phyloP scores from a whole-genome alignment of 1,140 invertebrate genomes.

The Drosophila ficusphila region DNA sequence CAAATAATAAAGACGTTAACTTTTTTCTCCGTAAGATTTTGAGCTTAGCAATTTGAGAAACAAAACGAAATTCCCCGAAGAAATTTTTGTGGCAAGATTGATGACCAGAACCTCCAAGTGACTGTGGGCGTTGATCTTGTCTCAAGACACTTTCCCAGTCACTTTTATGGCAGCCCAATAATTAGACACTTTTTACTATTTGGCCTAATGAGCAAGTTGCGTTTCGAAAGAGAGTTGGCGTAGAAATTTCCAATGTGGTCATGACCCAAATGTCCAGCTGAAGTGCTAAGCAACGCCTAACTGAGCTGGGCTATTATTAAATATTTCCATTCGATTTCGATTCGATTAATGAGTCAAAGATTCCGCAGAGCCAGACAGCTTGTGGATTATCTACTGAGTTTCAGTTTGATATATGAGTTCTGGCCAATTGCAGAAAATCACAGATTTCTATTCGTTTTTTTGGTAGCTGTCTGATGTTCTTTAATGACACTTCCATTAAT shows the following conservation, averaged over 20 bases:
- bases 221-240: slow-evolving; percentile 28
- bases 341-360: slow-evolving; percentile 17
- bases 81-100: slow-evolving; percentile 64
- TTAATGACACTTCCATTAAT: slow-evolving; percentile 27
- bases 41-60: neutral
- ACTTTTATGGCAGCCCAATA: slow-evolving; percentile 24
- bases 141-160: slow-evolving; percentile 37
- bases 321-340: slow-evolving; percentile 42
- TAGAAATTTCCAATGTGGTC: slow-evolving; percentile 66
- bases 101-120: slow-evolving; percentile 43
- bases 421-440: slow-evolving; percentile 36
- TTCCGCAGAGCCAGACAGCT: slow-evolving; percentile 22
- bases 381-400: slow-evolving; percentile 19
- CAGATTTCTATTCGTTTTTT: slow-evolving; percentile 15
- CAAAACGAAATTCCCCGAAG: slow-evolving; percentile 23
- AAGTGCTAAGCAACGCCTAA: slow-evolving; percentile 68
- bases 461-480: slow-evolving; percentile 19
- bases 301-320: slow-evolving; percentile 55
- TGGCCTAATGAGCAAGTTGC: slow-evolving; percentile 41
- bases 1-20: neutral
- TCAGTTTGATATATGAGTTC: slow-evolving; percentile 36
- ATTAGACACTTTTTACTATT: slow-evolving; percentile 66
- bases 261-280: slow-evolving; percentile 70
- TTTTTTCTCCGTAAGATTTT: neutral
- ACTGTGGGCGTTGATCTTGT: slow-evolving; percentile 56